Base-by-base conservation (phyloP, 92 coral and sea anemone species). In the Parazoanthus atlanticus region DNA sequence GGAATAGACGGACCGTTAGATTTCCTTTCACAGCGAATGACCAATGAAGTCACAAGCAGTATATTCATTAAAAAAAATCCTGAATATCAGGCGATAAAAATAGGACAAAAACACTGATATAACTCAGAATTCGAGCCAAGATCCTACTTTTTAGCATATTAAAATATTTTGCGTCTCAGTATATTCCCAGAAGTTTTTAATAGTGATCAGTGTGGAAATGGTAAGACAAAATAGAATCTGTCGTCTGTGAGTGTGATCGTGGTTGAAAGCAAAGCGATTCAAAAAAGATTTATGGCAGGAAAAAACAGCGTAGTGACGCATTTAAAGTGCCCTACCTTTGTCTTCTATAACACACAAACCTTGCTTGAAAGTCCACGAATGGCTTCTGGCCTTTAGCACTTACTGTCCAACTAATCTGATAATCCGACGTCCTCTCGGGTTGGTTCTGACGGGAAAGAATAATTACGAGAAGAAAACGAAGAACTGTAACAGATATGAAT, bases 81-180 rank as follows among this genome's bases (percentile, higher is more conserved):
- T 34, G 38, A 80, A 19, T 19, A 54, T 19, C 30, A 25, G 54
- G 66, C 10, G 69, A 46, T 46, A 46, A 64, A 79, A 79, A 49
- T 32, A 32, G 16, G 23, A 34, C 1, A 78, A 43, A 31, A 46
- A 26, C n/a, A 36, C 38, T 1, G 38, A 26, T 43, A 26, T 43
- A 33, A 58, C 82, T 10, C 31, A 78, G 26, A 79, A 46, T n/a
- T 23, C 19, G 31, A 49, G 29, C 54, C 16, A 11, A 79, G 34
- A 1, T 46, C 41, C 28, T 49, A 16, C 67, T 49, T 79, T 79
- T 80, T 16, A 29, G 56, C 16, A 77, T 23, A 77, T 41, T 84
- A 69, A 46, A 70, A 52, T 29, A 46, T 46, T 43, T 84, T 84
- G 87, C 86, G 65, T 67, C 76, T 82, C 40, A 76, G 76, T 82